These are phyloP conservation scores for Icerya purchasi DNA, from an alignment of 2,888 invertebrate genomes.

Conservation along the genomic window DNA sequence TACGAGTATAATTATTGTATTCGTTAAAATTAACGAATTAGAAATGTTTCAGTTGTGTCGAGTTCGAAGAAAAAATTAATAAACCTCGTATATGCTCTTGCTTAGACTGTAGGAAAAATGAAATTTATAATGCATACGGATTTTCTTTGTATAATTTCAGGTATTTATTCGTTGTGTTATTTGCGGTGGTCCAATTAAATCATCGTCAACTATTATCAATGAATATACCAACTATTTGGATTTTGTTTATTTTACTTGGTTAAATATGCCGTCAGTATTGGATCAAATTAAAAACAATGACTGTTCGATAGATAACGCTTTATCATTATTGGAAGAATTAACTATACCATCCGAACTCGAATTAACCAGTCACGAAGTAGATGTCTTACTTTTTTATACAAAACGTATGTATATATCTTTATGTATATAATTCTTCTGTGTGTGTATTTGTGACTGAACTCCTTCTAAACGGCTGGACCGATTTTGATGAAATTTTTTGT, in stretches of 20 bases:
- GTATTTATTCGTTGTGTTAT: background rate
- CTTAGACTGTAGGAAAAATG: too few species aligned
- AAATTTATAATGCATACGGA: too few species aligned
- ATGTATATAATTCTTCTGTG: too few species aligned
- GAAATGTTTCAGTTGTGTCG: too few species aligned
- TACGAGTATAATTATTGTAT: too few species aligned
- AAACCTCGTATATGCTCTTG: too few species aligned
- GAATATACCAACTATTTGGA: constrained; percentile 14
- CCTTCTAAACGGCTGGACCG: too few species aligned
- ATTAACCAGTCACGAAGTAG: constrained; percentile 1
- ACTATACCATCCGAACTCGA: constrained; percentile 10
- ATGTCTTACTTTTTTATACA: constrained; percentile 5
- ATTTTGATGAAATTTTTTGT: too few species aligned
- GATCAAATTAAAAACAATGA: constrained; percentile 1
- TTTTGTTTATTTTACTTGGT: constrained; percentile 9
- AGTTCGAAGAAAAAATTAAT: too few species aligned
- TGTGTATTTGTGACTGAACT: too few species aligned
- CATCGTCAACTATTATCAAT: background rate
- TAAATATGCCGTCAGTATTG: constrained; percentile 5
- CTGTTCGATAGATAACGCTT: background rate
- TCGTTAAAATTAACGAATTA: too few species aligned
- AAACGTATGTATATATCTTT: constrained; percentile 4
- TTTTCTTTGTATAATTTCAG: too few species aligned
- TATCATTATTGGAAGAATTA: constrained; percentile 2
- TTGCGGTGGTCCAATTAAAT: background rate